phyloP scores from a whole-genome alignment of 2,888 invertebrate species.

The Patella depressa region DNA sequence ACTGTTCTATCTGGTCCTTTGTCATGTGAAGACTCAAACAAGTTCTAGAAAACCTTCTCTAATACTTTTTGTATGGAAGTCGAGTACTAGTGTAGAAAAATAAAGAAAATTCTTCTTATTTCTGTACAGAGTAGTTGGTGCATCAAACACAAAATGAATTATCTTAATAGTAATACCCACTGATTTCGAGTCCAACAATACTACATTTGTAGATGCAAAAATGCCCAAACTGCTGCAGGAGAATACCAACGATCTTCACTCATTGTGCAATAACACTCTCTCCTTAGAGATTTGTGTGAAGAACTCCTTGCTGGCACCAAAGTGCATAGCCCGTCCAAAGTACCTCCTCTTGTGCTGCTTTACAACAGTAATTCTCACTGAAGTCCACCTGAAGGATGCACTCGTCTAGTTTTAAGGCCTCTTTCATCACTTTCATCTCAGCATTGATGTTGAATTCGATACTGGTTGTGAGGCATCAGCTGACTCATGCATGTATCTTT shows the following conservation, averaged over 20 bases:
- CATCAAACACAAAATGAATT: constrained; percentile 55
- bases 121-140: constrained; percentile 61
- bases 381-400: constrained; percentile 54
- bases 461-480: constrained; percentile 23
- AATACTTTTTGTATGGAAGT: neutral
- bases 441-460: constrained; percentile 19
- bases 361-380: constrained; percentile 31
- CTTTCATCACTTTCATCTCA: constrained; percentile 18
- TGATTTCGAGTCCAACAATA: constrained; percentile 14
- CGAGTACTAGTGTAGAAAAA: neutral
- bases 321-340: constrained; percentile 5
- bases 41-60: neutral
- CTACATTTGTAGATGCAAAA: no score
- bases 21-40: neutral
- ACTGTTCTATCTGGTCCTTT: neutral
- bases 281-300: constrained; percentile 38
- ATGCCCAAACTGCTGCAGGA: constrained; percentile 67
- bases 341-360: neutral
- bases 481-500: constrained; percentile 4
- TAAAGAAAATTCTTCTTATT: constrained; percentile 67
- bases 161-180: constrained; percentile 15
- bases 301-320: constrained; percentile 14
- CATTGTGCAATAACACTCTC: constrained; percentile 51
- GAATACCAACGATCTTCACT: constrained; percentile 56
- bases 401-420: constrained; percentile 16